Percentiles rank a stretch among this genome's conserved stretches.
Evolutionary conservation across 2,113 vertebrate genomes (phyloP).

Genomic region (Sus scrofa): T2T-Sscrofa CM000812.6:146658501-146659000

Average conservation of each 20-base stretch:
- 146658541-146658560: not conserved
- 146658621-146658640: not conserved
- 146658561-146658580: conserved; percentile 16
- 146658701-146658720: not conserved
- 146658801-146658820: not conserved
- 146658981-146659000: not conserved
- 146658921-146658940: not conserved
- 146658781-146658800: not conserved
- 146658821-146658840: not conserved
- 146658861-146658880: not conserved
- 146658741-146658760: not conserved
- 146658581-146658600: not conserved
- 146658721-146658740: not conserved
- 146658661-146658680: not conserved
- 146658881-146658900: not conserved
- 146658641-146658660: not conserved
- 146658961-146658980: not conserved
- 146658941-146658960: not conserved
- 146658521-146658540: not conserved
- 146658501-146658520: not conserved
- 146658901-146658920: not conserved
- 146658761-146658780: not conserved
- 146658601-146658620: conserved; percentile 18
- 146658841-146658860: not conserved
- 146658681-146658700: not conserved